phyloP scores from a whole-genome alignment of 2,113 vertebrate species.

The Equus przewalskii region DNA sequence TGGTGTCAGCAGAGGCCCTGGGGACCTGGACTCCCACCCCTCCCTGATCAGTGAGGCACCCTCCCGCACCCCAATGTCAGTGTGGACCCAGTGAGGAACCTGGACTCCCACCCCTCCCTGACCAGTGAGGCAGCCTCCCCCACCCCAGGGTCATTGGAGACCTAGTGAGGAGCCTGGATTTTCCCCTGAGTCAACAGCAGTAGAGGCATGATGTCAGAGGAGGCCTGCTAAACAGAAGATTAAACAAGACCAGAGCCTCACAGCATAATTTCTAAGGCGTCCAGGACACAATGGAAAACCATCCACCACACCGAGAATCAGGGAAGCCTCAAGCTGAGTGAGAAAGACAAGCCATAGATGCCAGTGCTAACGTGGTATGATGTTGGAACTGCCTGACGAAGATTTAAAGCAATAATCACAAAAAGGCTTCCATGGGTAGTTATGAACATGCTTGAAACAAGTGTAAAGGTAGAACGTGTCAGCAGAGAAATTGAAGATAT shows the following conservation, averaged over 20 bases:
- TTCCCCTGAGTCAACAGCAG: no score
- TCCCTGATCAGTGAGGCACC: no score
- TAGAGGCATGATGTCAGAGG: no score
- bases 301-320: not conserved
- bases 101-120: not conserved
- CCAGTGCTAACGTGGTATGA: not conserved
- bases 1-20: not conserved
- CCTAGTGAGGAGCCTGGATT: no score
- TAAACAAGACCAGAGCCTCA: no score
- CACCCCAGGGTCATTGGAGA: not conserved
- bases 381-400: no score
- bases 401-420: not conserved
- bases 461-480: not conserved
- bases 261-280: no score
- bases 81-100: not conserved
- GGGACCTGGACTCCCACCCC: not conserved
- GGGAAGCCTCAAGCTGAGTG: not conserved
- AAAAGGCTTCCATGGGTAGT: not conserved
- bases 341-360: not conserved
- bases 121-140: not conserved
- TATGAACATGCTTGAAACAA: not conserved
- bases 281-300: not conserved
- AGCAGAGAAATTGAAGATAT: not conserved
- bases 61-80: not conserved
- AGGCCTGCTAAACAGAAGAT: not conserved